Conservation (phyloP, 2,113 vertebrate species). For the Caracal caracal region DNA sequence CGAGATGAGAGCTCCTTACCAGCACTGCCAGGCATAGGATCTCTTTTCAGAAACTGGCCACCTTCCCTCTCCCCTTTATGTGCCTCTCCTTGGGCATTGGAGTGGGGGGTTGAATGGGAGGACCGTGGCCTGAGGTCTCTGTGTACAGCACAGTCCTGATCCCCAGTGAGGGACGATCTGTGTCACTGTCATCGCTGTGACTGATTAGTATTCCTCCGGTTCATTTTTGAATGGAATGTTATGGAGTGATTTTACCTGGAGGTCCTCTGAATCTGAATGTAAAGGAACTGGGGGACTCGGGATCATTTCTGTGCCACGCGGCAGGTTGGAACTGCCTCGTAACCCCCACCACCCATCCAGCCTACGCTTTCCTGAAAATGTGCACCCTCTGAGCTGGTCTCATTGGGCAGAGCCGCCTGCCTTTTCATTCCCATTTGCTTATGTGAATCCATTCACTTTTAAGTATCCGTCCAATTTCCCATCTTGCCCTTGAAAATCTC, state of each 20-base stretch:
- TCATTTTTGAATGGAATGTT: background rate
- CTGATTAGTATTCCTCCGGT: background rate
- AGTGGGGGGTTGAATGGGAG: background rate
- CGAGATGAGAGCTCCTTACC: background rate
- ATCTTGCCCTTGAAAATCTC: conserved; percentile 66
- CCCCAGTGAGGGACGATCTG: accelerated
- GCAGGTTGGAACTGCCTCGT: conserved; percentile 55
- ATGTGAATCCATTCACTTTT: conserved; percentile 60
- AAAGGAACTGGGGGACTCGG: background rate
- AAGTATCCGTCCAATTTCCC: conserved; percentile 69
- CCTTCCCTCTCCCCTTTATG: background rate
- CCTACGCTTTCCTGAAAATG: conserved; percentile 70
- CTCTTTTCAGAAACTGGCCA: background rate
- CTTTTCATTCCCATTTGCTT: conserved; percentile 55
- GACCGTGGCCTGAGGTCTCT: background rate
- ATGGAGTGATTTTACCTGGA: background rate
- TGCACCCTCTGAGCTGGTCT: conserved; percentile 42
- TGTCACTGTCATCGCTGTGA: background rate
- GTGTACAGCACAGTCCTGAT: background rate
- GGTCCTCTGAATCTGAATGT: background rate
- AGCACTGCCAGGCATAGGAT: background rate
- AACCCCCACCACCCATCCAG: background rate
- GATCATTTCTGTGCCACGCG: background rate
- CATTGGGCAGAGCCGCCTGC: conserved; percentile 49
- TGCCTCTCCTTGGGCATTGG: background rate